Base-by-base conservation (phyloP, 92 coral and sea anemone species). In the Palythoa heliodiscus region DNA sequence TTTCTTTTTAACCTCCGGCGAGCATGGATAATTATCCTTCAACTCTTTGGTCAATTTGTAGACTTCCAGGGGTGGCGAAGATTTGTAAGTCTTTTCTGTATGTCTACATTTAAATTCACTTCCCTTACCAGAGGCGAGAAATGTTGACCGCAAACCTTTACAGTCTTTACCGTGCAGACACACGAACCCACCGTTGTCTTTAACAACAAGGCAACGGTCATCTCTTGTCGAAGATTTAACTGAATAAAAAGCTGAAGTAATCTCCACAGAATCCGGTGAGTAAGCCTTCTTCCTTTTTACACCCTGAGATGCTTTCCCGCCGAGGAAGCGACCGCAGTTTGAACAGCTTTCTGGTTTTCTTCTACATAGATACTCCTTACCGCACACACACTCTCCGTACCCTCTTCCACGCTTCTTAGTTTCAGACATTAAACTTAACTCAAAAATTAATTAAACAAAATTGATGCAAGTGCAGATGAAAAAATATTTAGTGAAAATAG, bases 161-260 rank as follows among this genome's bases (percentile, higher is more conserved):
- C 82, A 76, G 14, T 50, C 82, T 39, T 76, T 76, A 2, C 75
- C 53, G 22, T 76, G 82, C 15, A 76, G 82, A 25, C 82, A 76
- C 25, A 76, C 60, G 8, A 24, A 19, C 0, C 60, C 20, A 22
- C 48, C 19, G 35, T 40, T 25, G 48, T 79, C 84, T 79, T 60
- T 79, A 19, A 78, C 72, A 2, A 79, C 84, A 29, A 79, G 70
- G 71, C 72, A 54, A 22, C 73, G 48, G 37, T 79, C 84, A 67
- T 79, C 82, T 43, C 82, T 76, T 19, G 63, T 53, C n/a, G 70
- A 55, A 4, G 71, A 55, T 58, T 79, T 79, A 5, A 60, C 70
- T 9, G 84, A 79, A 25, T 13, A 79, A 5, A 79, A 35, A 55
- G 20, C 38, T 9, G 38, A n/a, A 20, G 50, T 79, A 2, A 79